Percentiles rank a stretch among this genome's conserved stretches.
Conservation (phyloP, 2,113 vertebrate genomes). For the Myodes glareolus region DNA sequence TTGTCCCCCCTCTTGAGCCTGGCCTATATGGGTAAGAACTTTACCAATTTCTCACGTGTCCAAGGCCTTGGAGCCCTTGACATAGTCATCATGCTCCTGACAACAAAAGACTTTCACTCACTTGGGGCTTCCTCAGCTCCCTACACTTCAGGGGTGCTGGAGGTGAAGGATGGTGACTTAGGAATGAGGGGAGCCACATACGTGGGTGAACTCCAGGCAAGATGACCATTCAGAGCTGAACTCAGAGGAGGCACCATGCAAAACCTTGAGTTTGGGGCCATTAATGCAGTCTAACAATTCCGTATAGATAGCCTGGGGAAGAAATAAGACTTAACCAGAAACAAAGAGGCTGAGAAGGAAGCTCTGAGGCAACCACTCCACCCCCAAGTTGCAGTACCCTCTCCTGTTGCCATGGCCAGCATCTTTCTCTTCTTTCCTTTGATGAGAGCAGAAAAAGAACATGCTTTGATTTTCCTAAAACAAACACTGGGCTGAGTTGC, state of each 20-base stretch:
- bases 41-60: background rate
- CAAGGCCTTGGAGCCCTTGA: background rate
- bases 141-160: background rate
- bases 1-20: background rate
- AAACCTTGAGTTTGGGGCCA: accelerated
- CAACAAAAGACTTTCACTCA: background rate
- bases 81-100: background rate
- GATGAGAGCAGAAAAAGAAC: constrained; percentile 65
- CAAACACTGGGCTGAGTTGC: constrained; percentile 58
- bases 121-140: background rate
- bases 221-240: background rate
- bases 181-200: background rate
- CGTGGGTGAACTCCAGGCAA: background rate
- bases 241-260: background rate
- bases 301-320: background rate
- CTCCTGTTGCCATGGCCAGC: background rate
- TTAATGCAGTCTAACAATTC: too few relatives aligned
- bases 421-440: constrained; percentile 23
- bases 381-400: background rate
- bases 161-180: background rate
- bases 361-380: background rate
- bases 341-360: background rate
- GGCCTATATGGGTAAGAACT: background rate
- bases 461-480: constrained; percentile 75
- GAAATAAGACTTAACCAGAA: background rate